phyloP scores from a whole-genome alignment of 2,888 invertebrate genomes.

The Syritta pipiens region DNA sequence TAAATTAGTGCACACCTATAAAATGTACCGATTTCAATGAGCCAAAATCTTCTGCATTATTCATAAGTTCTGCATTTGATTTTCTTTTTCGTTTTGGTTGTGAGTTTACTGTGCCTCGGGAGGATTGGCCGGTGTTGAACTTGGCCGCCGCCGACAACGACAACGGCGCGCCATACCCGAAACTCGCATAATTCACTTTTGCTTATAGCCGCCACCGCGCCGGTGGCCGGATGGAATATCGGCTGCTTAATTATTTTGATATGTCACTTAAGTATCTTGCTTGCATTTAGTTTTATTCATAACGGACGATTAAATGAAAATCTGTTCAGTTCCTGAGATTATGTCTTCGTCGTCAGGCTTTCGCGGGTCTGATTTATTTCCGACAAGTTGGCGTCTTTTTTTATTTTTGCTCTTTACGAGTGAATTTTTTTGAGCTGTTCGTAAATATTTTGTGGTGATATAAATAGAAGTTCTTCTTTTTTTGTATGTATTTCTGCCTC shows the following conservation, averaged over 20 bases:
- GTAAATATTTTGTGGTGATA: no score
- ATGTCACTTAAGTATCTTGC: constrained; percentile 12
- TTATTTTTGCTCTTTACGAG: no score
- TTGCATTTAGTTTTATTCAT: not conserved
- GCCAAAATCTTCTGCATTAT: constrained; percentile 40
- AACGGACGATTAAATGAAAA: not conserved
- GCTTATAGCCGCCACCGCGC: constrained; percentile 28
- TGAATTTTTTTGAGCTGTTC: no score
- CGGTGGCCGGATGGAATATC: constrained; percentile 50
- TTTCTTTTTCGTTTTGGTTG: not conserved
- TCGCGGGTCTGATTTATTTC: no score
- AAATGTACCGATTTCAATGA: constrained; percentile 37
- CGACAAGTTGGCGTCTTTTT: no score
- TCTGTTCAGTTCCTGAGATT: no score
- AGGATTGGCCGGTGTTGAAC: constrained; percentile 66
- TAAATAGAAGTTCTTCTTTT: no score
- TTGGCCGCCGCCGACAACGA: constrained; percentile 62
- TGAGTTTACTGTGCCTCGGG: constrained; percentile 44
- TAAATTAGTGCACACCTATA: constrained; percentile 46
- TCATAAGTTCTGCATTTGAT: constrained; percentile 15
- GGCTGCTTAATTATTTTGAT: constrained; percentile 30
- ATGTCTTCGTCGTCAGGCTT: no score
- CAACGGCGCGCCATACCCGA: constrained; percentile 23
- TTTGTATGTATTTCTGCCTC: no score
- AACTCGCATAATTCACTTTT: constrained; percentile 57